Evolutionary conservation across 2,113 vertebrate species (phyloP), one percentile per base, ranked within the genome.

Genomic region (Clupea harengus): DNA sequence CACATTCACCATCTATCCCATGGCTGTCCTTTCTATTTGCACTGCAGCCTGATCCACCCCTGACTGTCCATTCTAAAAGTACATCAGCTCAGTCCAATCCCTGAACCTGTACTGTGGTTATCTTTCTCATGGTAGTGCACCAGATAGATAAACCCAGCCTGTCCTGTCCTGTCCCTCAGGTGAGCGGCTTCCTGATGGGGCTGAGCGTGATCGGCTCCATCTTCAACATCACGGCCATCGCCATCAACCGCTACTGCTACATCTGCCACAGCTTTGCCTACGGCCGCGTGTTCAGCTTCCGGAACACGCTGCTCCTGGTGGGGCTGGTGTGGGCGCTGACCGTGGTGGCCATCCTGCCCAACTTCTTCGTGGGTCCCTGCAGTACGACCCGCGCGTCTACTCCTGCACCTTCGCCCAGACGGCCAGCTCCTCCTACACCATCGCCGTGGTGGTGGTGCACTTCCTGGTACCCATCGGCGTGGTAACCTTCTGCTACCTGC

Each of bases 111-210:
- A 1, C 39, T 39, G 39, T 39, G 39, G 6, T 3, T 49, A 8
- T 15, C 39, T 39, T 39, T 39, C 39, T 39, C 39, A 39, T 39
- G 39, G 39, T 39, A 39, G 17, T 57, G 52, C 13, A 15, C 4
- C 17, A 20, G 52, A 4, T 57, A 57, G 15, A 4, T 20, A 1
- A 57, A 57, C 52, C 52, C 52, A 57, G 1, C 52, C 3, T 57
- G 52, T 57, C 52, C 52, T 57, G 52, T 20, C 47, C 9, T 67
- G 64, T 78, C 28, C 32, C 28, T 5, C 82, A 94, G 94, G 90
- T 95, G n/a, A 98, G 97, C 0, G 96, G 97, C 88, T 98, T 98
- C 85, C 95, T 98, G 57, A 97, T 97, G 96, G 97, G 97, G 7
- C 94, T 98, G 46, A 98, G 97, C 0, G 96, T 97, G 82, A 97